Base-by-base conservation (phyloP, 2,113 vertebrate genomes). In the Ornithorhynchus anatinus region DNA sequence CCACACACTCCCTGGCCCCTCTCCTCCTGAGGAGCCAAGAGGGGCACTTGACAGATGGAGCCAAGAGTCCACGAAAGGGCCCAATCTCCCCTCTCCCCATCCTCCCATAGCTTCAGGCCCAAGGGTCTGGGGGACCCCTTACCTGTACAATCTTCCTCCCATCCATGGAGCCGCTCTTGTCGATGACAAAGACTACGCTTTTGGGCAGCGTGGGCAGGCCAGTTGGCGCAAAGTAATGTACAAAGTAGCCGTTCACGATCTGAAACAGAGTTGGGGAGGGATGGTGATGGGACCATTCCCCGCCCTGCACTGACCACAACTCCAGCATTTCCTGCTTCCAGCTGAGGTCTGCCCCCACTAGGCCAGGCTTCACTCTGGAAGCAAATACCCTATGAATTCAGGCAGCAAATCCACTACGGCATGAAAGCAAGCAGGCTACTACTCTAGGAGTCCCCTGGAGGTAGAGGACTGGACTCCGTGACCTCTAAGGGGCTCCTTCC, bases 111-210 rank as follows among this genome's bases (percentile, higher is more conserved):
- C n/a, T n/a, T n/a, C n/a, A n/a, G n/a, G n/a, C n/a, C n/a, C n/a
- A n/a, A n/a, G n/a, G n/a, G n/a, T n/a, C n/a, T 19, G 4, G 0
- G 6, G 56, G 22, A 45, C 1, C 35, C 29, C 81, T 87, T 91
- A 98, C 97, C 96, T 99, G 97, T 0, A 84, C 3, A 0, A 99
- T 98, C 87, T 99, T 99, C 40, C 33, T 91, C 64, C 96, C 96
- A 0, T 1, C 0, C 97, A 99, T 99, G 56, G 97, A 98, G 47
- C 96, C 96, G 32, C 96, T 99, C 40, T 63, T 88, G 64, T 99
- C 97, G 37, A 98, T 96, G 45, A 99, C 77, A 8, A 99, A 99
- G 72, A 98, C 51, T 38, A 98, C 88, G 17, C 97, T 98, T 90
- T 98, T 99, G 32, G 96, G 92, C 48, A 99, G 91, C 6, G 65